These are phyloP conservation scores for Echeneis naucrates DNA, from an alignment of 2,797 vertebrate species.

Conservation along the genomic window DNA sequence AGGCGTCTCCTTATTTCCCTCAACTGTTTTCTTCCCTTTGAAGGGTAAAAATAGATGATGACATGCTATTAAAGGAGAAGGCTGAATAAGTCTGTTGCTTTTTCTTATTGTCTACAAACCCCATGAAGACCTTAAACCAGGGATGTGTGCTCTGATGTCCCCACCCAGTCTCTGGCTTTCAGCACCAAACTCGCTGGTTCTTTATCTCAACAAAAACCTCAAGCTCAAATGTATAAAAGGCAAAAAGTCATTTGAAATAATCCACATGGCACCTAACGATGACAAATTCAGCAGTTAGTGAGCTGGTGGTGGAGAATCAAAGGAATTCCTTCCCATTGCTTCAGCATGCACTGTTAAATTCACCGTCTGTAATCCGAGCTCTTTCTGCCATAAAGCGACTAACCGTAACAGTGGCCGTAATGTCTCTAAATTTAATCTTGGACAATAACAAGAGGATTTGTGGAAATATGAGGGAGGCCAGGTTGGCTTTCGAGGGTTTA, in stretches of 20 bases:
- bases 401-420: constrained; percentile 3
- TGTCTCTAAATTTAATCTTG: constrained; percentile 31
- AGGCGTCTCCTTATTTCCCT: background rate
- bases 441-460: constrained; percentile 45
- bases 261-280: background rate
- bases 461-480: constrained; percentile 18
- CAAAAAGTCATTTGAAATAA: background rate
- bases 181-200: too few species aligned
- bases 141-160: background rate
- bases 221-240: background rate
- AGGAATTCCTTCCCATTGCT: constrained; percentile 5
- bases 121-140: background rate
- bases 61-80: background rate
- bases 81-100: background rate
- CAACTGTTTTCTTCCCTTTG: background rate
- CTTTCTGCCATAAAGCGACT: constrained; percentile 20
- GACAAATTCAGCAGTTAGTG: background rate
- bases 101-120: background rate
- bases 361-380: constrained; percentile 7
- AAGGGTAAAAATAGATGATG: background rate
- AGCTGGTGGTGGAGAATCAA: constrained; percentile 12
- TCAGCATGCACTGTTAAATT: background rate
- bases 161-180: too few species aligned
- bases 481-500: constrained; percentile 43
- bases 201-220: background rate